A percentile compares a stretch with the other conserved stretches of the same genome.
These are phyloP conservation scores for Leucophenga montana DNA, from an alignment of 2,888 invertebrate genomes.

Conservation along the genomic window DNA sequence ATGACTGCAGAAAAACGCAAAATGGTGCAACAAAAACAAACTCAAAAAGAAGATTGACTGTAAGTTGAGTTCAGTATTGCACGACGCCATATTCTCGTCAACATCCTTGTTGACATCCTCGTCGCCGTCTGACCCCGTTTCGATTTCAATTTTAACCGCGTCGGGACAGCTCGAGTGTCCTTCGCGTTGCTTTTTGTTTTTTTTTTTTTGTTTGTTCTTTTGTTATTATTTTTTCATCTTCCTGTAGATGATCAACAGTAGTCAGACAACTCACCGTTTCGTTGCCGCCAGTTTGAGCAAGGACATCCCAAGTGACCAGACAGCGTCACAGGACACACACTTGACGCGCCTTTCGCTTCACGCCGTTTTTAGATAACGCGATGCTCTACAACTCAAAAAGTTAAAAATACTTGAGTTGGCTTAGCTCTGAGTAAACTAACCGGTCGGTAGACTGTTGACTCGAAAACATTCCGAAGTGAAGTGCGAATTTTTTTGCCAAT, in stretches of 20 bases:
- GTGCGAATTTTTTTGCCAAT: no score
- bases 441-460: no score
- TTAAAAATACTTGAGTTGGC: neutral
- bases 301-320: constrained; percentile 19
- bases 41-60: neutral
- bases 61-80: neutral
- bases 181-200: constrained; percentile 4
- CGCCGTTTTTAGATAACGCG: neutral
- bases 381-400: neutral
- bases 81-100: neutral
- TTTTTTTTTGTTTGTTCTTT: neutral
- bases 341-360: constrained; percentile 6
- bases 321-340: constrained; percentile 16
- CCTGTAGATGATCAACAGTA: constrained; percentile 1
- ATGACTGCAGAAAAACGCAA: no score
- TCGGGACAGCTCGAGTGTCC: constrained; percentile 25
- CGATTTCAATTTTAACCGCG: constrained; percentile 19
- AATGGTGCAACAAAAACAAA: neutral
- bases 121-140: constrained; percentile 5
- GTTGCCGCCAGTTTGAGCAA: neutral
- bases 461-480: no score
- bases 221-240: neutral
- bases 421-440: no score
- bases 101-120: neutral
- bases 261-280: neutral